A percentile compares a stretch with the other conserved stretches of the same genome.
Evolutionary conservation across 2,113 vertebrate genomes (phyloP).

Genomic region (Hystrix brachyura): DNA sequence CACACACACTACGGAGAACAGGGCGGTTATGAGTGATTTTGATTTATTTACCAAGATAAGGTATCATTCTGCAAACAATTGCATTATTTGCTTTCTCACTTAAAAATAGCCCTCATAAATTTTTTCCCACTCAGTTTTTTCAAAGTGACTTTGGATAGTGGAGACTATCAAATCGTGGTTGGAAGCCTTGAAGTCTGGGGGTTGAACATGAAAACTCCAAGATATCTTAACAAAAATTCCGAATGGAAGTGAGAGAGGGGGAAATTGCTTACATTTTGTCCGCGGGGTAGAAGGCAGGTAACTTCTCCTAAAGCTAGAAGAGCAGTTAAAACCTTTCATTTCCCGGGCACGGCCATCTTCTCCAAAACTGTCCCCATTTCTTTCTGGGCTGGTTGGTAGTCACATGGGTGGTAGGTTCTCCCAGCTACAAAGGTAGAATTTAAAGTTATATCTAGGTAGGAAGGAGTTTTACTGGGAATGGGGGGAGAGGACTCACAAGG

Average conservation of each 20-base stretch:
- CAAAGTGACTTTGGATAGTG: constrained; percentile 18
- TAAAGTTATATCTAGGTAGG: accelerated
- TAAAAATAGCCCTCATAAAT: background rate
- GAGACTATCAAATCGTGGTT: background rate
- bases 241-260: background rate
- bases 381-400: background rate
- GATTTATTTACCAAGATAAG: constrained; percentile 56
- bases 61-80: background rate
- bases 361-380: background rate
- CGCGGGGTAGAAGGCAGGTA: background rate
- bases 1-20: background rate
- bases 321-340: background rate
- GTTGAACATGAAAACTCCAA: background rate
- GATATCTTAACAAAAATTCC: background rate
- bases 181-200: background rate
- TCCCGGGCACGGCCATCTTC: background rate
- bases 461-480: background rate
- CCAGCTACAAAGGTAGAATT: background rate
- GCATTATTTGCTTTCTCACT: constrained; percentile 8
- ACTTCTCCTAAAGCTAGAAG: background rate
- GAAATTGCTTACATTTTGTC: background rate
- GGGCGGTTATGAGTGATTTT: background rate
- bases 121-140: background rate
- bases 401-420: background rate
- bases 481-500: no score